Conservation (phyloP, 1,140 invertebrate genomes). For the Calliphora vicina region DNA sequence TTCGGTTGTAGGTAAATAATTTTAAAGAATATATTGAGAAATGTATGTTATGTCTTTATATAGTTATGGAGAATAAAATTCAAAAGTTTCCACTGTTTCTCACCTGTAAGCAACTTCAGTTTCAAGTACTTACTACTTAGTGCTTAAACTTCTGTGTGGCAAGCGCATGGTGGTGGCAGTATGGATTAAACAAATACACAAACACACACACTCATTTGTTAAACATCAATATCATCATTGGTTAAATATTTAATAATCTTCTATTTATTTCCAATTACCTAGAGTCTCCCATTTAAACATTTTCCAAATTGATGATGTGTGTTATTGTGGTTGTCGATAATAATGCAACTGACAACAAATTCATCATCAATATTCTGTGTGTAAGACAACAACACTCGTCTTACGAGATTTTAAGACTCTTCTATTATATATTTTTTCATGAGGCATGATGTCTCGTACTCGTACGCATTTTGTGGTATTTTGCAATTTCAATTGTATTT, state of each 20-base stretch:
- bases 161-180: too few species aligned
- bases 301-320: constrained; percentile 2
- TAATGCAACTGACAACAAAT: constrained; percentile 13
- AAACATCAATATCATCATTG: neutral
- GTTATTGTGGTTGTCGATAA: neutral
- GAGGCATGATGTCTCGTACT: neutral
- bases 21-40: too few species aligned
- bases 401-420: neutral
- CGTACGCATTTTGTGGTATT: neutral
- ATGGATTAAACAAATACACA: too few species aligned
- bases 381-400: too few species aligned
- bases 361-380: neutral
- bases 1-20: too few species aligned
- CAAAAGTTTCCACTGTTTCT: neutral
- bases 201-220: neutral
- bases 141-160: too few species aligned
- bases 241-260: neutral
- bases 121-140: too few species aligned
- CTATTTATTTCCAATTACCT: constrained; percentile 3
- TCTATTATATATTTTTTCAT: too few species aligned
- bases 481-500: neutral
- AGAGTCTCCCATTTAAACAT: neutral
- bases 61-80: too few species aligned
- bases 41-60: neutral
- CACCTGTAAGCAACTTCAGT: too few species aligned